phyloP scores from a whole-genome alignment of 2,888 invertebrate genomes.

The Tetranychus truncatus region DNA sequence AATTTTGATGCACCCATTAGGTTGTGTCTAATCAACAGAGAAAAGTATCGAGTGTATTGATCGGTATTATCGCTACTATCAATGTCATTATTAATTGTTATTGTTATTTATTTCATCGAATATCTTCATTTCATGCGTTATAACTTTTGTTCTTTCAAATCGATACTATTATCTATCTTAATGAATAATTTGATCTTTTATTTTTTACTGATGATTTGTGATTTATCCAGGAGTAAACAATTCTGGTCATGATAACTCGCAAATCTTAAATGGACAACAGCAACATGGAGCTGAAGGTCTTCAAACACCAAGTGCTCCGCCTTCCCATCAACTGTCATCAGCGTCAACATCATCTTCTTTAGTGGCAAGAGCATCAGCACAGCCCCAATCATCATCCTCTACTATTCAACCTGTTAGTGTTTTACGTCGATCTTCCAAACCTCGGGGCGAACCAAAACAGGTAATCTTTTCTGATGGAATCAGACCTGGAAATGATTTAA shows the following conservation, averaged over 20 bases:
- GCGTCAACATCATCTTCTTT: background rate
- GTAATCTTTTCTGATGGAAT: slow-evolving; percentile 80
- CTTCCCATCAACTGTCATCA: background rate
- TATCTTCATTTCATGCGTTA: background rate
- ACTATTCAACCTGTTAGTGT: slow-evolving; percentile 48
- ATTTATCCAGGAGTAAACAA: background rate
- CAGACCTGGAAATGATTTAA: slow-evolving; percentile 64
- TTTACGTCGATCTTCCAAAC: slow-evolving; percentile 43
- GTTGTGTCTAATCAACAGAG: background rate
- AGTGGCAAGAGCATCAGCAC: slow-evolving; percentile 1
- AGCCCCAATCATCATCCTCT: background rate
- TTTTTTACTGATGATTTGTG: background rate
- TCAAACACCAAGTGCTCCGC: background rate
- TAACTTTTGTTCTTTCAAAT: background rate
- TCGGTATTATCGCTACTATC: background rate
- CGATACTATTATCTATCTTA: background rate
- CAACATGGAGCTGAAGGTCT: slow-evolving; percentile 1
- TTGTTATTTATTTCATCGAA: background rate
- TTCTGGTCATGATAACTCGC: background rate
- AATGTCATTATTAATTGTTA: background rate
- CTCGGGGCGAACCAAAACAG: slow-evolving; percentile 40
- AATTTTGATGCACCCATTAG: too few species aligned
- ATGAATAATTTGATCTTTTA: background rate
- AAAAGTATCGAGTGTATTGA: background rate
- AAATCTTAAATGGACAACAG: background rate